Percentiles rank a stretch among this genome's conserved stretches.
Conservation (phyloP, 2,888 invertebrate genomes). For the Drosophila koepferae region DNA sequence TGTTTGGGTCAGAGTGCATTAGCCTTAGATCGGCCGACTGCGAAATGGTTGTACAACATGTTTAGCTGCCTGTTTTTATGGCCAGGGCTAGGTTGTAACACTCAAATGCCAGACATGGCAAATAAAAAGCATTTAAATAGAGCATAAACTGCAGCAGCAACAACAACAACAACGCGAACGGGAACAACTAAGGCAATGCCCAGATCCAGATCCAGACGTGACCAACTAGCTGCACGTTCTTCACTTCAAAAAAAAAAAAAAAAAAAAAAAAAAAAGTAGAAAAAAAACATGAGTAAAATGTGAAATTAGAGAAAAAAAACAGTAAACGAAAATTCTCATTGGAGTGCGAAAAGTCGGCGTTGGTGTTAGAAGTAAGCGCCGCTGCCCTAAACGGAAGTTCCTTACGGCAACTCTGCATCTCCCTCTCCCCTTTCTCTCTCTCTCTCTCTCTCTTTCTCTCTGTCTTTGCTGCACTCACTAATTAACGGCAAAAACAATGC, state of each 20-base stretch:
- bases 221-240: slow-evolving; percentile 71
- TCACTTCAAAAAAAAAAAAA: slow-evolving; percentile 17
- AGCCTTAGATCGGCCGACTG: slow-evolving; percentile 67
- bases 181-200: slow-evolving; percentile 27
- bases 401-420: not conserved
- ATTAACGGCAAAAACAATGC: slow-evolving; percentile 50
- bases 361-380: slow-evolving; percentile 69
- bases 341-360: slow-evolving; percentile 71
- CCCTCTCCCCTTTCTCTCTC: not conserved
- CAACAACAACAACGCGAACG: slow-evolving; percentile 33
- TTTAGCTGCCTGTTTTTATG: slow-evolving; percentile 63
- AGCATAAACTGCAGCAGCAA: slow-evolving; percentile 69
- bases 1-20: slow-evolving; percentile 70
- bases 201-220: slow-evolving; percentile 60
- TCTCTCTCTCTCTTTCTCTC: not conserved
- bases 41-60: slow-evolving; percentile 47
- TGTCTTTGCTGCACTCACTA: slow-evolving; percentile 27
- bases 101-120: slow-evolving; percentile 76
- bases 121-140: slow-evolving; percentile 77
- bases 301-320: slow-evolving; percentile 26
- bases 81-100: slow-evolving; percentile 50
- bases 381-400: slow-evolving; percentile 47
- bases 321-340: slow-evolving; percentile 75
- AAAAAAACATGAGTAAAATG: slow-evolving; percentile 27
- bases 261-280: slow-evolving; percentile 22